phyloP scores from a whole-genome alignment of 2,113 vertebrate genomes.

The Furnarius figulus region DNA sequence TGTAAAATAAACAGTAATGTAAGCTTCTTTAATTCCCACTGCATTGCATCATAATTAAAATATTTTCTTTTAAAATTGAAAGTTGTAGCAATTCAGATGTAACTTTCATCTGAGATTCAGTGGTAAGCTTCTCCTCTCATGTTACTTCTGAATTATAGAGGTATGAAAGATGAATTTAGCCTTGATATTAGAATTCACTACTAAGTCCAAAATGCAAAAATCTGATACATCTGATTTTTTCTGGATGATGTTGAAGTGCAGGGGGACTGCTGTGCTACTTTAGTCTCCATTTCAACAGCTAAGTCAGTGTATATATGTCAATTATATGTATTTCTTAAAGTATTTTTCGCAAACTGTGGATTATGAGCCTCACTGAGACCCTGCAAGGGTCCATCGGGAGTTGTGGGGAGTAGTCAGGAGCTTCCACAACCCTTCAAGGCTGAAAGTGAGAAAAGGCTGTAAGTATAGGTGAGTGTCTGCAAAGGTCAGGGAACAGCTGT shows the following conservation, averaged over 20 bases:
- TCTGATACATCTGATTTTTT: neutral
- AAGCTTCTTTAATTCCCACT: neutral
- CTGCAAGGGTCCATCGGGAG: neutral
- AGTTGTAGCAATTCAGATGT: neutral
- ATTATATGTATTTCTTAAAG: neutral
- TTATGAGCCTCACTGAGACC: neutral
- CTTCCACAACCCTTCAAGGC: neutral
- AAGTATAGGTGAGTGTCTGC: neutral
- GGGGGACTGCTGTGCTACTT: neutral
- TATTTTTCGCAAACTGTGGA: neutral
- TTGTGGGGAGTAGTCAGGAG: neutral
- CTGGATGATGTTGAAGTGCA: neutral
- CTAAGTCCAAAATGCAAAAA: neutral
- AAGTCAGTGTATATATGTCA: neutral
- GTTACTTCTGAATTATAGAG: slow-evolving; percentile 1
- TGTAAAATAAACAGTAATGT: slow-evolving; percentile 21
- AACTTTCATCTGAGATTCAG: neutral
- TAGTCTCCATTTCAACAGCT: neutral
- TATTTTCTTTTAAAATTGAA: slow-evolving; percentile 51
- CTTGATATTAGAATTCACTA: neutral
- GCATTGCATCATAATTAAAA: slow-evolving; percentile 41
- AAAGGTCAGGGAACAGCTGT: neutral
- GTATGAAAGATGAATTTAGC: neutral
- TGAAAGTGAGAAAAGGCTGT: neutral
- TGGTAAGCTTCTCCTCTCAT: neutral